These are phyloP conservation scores for Plodia interpunctella DNA, from an alignment of 1,140 invertebrate genomes.

Conservation along the genomic window DNA sequence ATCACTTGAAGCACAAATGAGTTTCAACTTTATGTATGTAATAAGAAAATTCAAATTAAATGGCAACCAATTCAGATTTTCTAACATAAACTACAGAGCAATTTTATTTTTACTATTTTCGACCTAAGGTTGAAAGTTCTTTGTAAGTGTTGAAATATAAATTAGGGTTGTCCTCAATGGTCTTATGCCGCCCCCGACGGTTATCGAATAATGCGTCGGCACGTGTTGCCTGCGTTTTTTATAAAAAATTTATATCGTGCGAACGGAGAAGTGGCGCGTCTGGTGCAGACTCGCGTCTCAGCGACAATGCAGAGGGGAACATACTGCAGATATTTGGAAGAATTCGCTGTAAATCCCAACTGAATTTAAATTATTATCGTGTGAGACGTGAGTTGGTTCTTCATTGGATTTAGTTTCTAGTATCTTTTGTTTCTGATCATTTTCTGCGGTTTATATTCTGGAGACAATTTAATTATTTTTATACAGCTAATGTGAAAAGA, in stretches of 20 bases:
- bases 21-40: conserved; percentile 17
- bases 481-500: no score
- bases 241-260: conserved; percentile 69
- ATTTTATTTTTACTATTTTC: conserved; percentile 15
- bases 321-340: conserved; percentile 8
- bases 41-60: not conserved
- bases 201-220: conserved; percentile 71
- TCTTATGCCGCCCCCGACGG: conserved; percentile 70
- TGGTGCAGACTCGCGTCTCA: conserved; percentile 49
- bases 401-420: not conserved
- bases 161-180: conserved; percentile 63
- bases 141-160: conserved; percentile 25
- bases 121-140: conserved; percentile 26
- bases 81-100: not conserved
- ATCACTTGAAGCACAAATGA: conserved; percentile 11
- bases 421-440: not conserved
- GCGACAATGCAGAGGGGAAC: conserved; percentile 23
- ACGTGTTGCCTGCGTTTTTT: conserved; percentile 63
- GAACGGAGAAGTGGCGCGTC: conserved; percentile 62
- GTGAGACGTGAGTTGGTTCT: conserved; percentile 1
- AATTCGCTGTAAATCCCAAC: not conserved
- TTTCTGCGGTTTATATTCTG: not conserved
- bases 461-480: not conserved
- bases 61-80: not conserved
- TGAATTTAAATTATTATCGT: not conserved